Percentiles rank a stretch among this genome's conserved stretches.
Conservation (phyloP, 1,140 invertebrate species). For the Sweltsa coloradensis region DNA sequence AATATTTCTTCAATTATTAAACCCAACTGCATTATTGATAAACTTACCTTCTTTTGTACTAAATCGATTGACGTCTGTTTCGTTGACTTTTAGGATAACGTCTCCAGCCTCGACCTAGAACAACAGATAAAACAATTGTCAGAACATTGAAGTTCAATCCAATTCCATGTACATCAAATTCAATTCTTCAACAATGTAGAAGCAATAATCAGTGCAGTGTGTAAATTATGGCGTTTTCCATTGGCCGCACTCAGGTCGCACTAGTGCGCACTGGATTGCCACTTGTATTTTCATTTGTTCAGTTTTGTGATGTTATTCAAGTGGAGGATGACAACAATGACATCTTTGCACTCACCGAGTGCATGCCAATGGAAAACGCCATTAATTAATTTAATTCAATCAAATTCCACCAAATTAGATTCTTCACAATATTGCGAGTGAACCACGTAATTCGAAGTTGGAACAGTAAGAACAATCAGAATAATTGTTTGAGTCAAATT, state of each 20-base stretch:
- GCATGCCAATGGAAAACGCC: no score
- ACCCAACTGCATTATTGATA: no score
- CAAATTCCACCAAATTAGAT: no score
- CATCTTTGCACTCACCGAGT: no score
- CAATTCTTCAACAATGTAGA: background rate
- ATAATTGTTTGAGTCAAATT: no score
- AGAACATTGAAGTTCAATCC: background rate
- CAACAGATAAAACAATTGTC: slow-evolving; percentile 21
- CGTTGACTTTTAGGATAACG: slow-evolving; percentile 85
- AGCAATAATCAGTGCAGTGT: background rate
- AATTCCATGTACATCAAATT: background rate
- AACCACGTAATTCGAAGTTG: no score
- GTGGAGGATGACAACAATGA: no score
- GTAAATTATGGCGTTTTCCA: background rate
- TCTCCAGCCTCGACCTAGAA: slow-evolving; percentile 84
- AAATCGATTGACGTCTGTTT: slow-evolving; percentile 77
- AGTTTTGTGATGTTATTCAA: no score
- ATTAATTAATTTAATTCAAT: no score
- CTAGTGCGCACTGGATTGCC: background rate
- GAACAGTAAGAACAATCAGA: no score
- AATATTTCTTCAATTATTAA: no score
- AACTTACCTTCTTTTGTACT: slow-evolving; percentile 77
- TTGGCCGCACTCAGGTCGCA: background rate
- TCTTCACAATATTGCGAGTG: no score
- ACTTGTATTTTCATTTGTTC: background rate